These are phyloP conservation scores for Matsumyia berberina DNA, from an alignment of 2,888 invertebrate genomes.

Conservation along the genomic window DNA sequence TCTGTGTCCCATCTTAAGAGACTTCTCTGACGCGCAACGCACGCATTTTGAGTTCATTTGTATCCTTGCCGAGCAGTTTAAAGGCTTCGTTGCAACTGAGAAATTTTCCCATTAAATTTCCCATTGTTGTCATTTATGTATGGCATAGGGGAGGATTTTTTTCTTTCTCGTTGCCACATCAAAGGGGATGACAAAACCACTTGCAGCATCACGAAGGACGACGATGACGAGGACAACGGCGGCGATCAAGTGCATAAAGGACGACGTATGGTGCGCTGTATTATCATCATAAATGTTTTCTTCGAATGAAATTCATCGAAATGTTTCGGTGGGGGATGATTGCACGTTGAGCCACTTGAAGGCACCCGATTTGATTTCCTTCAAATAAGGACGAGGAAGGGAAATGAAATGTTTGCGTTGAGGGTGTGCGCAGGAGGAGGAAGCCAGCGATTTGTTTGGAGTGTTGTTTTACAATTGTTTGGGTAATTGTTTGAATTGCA, in stretches of 20 bases:
- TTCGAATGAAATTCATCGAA: constrained; percentile 58
- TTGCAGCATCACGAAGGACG: constrained; percentile 69
- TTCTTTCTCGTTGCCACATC: constrained; percentile 58
- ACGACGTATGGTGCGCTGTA: constrained; percentile 65
- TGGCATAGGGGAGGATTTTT: constrained; percentile 57
- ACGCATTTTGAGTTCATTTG: constrained; percentile 30
- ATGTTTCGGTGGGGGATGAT: constrained; percentile 48
- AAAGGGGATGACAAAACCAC: constrained; percentile 79
- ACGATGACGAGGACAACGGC: constrained; percentile 41
- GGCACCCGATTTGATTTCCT: constrained; percentile 68
- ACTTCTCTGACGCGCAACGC: constrained; percentile 45
- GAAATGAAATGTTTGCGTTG: constrained; percentile 57
- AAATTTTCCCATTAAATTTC: constrained; percentile 76
- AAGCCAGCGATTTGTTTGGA: constrained; percentile 67
- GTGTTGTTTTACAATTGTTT: constrained; percentile 76
- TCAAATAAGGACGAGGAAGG: constrained; percentile 64
- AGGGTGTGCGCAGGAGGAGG: constrained; percentile 32
- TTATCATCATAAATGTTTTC: constrained; percentile 66
- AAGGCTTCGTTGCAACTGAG: constrained; percentile 59
- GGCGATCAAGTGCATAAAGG: constrained; percentile 77
- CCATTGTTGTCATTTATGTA: constrained; percentile 58
- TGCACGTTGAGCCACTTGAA: constrained; percentile 51
- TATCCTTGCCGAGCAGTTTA: constrained; percentile 55
- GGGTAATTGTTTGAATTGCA: constrained; percentile 76
- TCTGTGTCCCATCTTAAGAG: constrained; percentile 70